A percentile compares a stretch with the other conserved stretches of the same genome.
Evolutionary conservation across 2,888 invertebrate species (phyloP).

Genomic region (Bellardia pandia): DNA sequence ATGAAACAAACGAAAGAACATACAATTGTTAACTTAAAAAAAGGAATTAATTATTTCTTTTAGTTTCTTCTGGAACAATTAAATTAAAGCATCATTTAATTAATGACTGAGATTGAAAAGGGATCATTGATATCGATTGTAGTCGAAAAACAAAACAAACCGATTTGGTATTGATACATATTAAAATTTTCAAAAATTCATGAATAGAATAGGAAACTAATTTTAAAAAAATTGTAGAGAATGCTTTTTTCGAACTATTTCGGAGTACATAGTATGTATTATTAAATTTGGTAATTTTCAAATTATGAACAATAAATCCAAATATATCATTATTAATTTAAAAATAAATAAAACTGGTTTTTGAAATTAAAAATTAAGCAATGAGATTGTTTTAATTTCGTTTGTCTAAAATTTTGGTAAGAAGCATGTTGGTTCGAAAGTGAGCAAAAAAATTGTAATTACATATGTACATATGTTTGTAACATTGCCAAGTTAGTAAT

Average conservation of each 20-base stretch:
- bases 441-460: too few relatives aligned
- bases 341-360: background rate
- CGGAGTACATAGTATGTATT: background rate
- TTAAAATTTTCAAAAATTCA: background rate
- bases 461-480: too few relatives aligned
- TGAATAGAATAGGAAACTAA: slow-evolving; percentile 5
- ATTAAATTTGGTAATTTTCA: slow-evolving; percentile 43
- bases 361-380: background rate
- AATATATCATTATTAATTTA: slow-evolving; percentile 29
- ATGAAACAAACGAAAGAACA: slow-evolving; percentile 1
- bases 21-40: background rate
- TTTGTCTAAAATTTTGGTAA: too few relatives aligned
- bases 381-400: too few relatives aligned
- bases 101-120: slow-evolving; percentile 34
- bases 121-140: slow-evolving; percentile 34
- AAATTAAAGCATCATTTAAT: background rate
- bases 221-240: slow-evolving; percentile 26
- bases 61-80: background rate
- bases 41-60: slow-evolving; percentile 30
- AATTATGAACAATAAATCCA: slow-evolving; percentile 31
- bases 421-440: too few relatives aligned
- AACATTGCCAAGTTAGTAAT: too few relatives aligned
- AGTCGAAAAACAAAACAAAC: background rate
- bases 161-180: background rate
- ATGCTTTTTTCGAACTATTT: slow-evolving; percentile 9